Conservation (phyloP, 2,888 invertebrate species). For the Microchrysa polita region DNA sequence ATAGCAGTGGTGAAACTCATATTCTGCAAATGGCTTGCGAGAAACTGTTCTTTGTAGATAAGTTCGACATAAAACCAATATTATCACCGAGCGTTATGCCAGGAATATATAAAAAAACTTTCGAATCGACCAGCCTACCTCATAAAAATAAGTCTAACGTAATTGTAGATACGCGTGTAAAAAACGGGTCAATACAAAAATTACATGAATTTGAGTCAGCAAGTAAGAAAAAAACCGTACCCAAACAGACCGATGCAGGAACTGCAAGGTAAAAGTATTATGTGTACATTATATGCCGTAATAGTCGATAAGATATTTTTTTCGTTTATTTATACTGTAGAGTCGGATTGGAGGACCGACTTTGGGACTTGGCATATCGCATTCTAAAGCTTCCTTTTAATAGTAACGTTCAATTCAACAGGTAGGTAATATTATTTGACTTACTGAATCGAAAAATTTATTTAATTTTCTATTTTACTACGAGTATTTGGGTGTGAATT, state of each 20-base stretch:
- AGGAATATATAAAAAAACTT: conserved; percentile 56
- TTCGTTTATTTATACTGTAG: conserved; percentile 9
- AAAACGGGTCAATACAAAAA: conserved; percentile 53
- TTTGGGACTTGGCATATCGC: conserved; percentile 59
- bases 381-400: conserved; percentile 58
- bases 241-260: no score
- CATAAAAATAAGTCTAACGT: conserved; percentile 53
- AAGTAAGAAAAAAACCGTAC: background rate
- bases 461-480: no score
- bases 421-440: no score
- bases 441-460: no score
- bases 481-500: no score
- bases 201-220: conserved; percentile 49
- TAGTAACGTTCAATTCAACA: conserved; percentile 60
- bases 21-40: no score
- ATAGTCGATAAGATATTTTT: no score
- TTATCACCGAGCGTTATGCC: conserved; percentile 56
- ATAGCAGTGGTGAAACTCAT: no score
- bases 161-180: conserved; percentile 52
- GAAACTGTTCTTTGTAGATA: conserved; percentile 54
- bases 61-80: conserved; percentile 54
- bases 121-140: no score
- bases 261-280: no score
- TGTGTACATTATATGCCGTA: no score
- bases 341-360: conserved; percentile 53